A percentile compares a stretch with the other conserved stretches of the same genome.
phyloP scores from a whole-genome alignment of 2,113 vertebrate species.

The Sitta europaea region DNA sequence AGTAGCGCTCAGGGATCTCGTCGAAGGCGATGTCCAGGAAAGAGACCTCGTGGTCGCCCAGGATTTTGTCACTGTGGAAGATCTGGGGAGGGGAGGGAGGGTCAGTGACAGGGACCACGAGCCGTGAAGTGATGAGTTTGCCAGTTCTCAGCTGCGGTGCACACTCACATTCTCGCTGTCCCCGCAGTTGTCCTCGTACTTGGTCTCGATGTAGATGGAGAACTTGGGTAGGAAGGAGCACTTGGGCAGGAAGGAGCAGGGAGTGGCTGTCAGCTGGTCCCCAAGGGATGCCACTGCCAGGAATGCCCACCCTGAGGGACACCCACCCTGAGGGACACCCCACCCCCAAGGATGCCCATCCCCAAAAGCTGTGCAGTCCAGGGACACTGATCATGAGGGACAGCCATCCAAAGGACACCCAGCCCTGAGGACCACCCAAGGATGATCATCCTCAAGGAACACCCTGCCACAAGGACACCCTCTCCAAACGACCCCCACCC shows the following conservation, averaged over 20 bases:
- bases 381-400: not conserved
- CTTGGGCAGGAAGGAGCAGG: constrained; percentile 76
- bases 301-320: not conserved
- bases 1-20: constrained; percentile 75
- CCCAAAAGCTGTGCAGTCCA: not conserved
- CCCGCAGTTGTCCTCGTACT: constrained; percentile 76
- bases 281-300: not conserved
- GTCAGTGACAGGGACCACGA: accelerated
- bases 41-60: constrained; percentile 66
- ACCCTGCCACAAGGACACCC: not conserved
- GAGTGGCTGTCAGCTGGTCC: not conserved
- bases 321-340: accelerated
- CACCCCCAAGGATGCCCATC: not conserved
- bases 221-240: constrained; percentile 80
- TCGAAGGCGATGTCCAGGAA: constrained; percentile 75
- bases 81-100: constrained; percentile 39
- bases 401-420: too few species aligned
- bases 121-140: not conserved
- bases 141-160: accelerated
- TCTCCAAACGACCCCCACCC: not conserved
- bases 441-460: not conserved
- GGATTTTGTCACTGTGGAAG: constrained; percentile 62
- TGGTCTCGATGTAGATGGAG: constrained; percentile 80
- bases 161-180: constrained; percentile 70
- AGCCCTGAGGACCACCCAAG: not conserved